Conservation (phyloP, 2,888 invertebrate species). For the Cheilosia soror region DNA sequence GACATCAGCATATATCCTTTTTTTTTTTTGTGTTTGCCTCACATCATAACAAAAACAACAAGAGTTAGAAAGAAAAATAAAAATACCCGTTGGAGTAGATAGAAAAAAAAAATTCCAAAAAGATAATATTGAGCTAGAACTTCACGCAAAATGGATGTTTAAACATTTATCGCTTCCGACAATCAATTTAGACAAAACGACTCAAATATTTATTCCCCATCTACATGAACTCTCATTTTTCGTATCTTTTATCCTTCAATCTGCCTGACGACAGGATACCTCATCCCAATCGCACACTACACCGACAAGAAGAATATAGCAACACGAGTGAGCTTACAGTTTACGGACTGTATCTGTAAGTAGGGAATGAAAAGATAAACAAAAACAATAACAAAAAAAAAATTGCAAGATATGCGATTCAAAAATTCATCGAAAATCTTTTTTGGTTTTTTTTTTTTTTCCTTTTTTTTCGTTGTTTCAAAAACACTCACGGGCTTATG, state of each 20-base stretch:
- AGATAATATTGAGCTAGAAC: conserved; percentile 72
- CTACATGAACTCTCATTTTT: not conserved
- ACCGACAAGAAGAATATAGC: conserved; percentile 19
- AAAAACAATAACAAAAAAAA: conserved; percentile 24
- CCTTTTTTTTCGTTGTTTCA: not conserved
- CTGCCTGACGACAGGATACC: conserved; percentile 49
- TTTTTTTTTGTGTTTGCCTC: conserved; percentile 10
- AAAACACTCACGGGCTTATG: not conserved
- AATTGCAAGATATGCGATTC: conserved; percentile 10
- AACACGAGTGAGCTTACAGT: conserved; percentile 18
- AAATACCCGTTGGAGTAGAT: not conserved
- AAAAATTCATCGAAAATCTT: conserved; percentile 25
- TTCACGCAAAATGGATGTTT: conserved; percentile 73
- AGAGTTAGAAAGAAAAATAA: conserved; percentile 38
- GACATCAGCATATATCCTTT: conserved; percentile 24
- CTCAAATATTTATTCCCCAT: conserved; percentile 61
- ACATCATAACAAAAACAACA: conserved; percentile 55
- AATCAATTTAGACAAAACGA: conserved; percentile 75
- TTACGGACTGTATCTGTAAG: conserved; percentile 9
- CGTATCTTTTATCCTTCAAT: conserved; percentile 66
- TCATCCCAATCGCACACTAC: conserved; percentile 1
- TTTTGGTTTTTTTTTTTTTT: no score
- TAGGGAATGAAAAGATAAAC: conserved; percentile 33
- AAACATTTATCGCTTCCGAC: conserved; percentile 74
- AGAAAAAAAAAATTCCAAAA: conserved; percentile 11